Conservation (phyloP, 2,888 invertebrate species). For the Crepidodera aurea region DNA sequence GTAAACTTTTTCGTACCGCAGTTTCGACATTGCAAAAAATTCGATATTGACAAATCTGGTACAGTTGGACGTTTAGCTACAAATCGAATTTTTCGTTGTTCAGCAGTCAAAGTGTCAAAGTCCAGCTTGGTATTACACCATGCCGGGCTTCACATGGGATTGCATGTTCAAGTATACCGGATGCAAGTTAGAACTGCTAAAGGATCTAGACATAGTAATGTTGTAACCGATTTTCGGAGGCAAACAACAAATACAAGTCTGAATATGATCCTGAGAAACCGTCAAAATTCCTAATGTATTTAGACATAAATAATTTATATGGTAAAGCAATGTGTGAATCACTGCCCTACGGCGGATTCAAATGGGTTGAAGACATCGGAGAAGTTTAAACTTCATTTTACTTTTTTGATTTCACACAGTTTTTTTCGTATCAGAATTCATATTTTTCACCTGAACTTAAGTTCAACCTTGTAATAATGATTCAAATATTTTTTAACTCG, state of each 20-base stretch:
- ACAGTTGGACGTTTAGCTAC: too few relatives aligned
- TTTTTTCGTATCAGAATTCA: too few relatives aligned
- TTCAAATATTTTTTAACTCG: too few relatives aligned
- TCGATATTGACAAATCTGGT: too few relatives aligned
- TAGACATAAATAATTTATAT: slow-evolving; percentile 37
- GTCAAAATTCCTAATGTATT: slow-evolving; percentile 46
- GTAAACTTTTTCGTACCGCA: background rate
- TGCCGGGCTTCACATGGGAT: background rate
- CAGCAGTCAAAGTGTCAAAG: too few relatives aligned
- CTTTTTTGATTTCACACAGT: too few relatives aligned
- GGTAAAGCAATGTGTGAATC: slow-evolving; percentile 38
- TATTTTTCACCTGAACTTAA: too few relatives aligned
- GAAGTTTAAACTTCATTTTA: too few relatives aligned
- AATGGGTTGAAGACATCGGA: slow-evolving; percentile 16
- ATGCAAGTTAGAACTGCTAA: slow-evolving; percentile 46
- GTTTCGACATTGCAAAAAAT: too few relatives aligned
- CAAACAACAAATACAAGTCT: slow-evolving; percentile 51
- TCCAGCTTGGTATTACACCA: background rate
- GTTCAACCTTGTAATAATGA: too few relatives aligned
- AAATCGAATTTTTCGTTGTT: too few relatives aligned
- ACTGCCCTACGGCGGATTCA: slow-evolving; percentile 44
- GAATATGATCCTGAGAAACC: slow-evolving; percentile 45
- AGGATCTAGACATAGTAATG: slow-evolving; percentile 35
- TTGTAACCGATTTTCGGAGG: slow-evolving; percentile 2
- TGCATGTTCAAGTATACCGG: slow-evolving; percentile 41